Evolutionary conservation across 2,113 vertebrate species (phyloP).

Genomic region (Callorhinus ursinus): DNA sequence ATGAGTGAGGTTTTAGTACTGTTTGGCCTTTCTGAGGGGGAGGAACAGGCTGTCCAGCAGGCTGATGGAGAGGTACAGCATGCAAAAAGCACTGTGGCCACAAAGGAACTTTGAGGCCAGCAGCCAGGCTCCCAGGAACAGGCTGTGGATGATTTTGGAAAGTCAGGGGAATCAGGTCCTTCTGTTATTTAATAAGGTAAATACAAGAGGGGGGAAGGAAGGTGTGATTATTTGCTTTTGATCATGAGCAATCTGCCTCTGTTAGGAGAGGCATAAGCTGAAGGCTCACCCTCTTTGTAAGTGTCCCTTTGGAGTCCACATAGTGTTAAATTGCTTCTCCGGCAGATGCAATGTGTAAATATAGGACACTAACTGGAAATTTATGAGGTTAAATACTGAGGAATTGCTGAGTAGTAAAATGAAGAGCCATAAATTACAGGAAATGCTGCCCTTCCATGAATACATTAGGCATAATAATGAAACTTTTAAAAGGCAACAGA

Average conservation of each 20-base stretch:
- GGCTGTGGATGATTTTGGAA: not conserved
- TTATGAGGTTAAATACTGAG: conserved; percentile 71
- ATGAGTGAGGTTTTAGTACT: conserved; percentile 48
- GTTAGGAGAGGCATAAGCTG: not conserved
- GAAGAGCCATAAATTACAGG: conserved; percentile 74
- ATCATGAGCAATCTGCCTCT: not conserved
- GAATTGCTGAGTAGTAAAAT: conserved; percentile 76
- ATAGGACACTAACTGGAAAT: conserved; percentile 76
- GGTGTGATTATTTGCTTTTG: conserved; percentile 25
- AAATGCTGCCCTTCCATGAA: conserved; percentile 69
- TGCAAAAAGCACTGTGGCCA: not conserved
- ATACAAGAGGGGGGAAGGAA: not conserved
- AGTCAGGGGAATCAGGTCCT: not conserved
- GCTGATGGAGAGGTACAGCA: not conserved
- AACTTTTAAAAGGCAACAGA: conserved; percentile 51
- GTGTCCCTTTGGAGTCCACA: not conserved
- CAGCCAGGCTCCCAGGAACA: not conserved
- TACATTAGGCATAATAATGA: conserved; percentile 76
- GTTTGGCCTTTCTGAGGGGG: not conserved
- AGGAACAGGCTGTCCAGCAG: not conserved
- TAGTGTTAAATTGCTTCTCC: conserved; percentile 30
- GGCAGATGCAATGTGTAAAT: conserved; percentile 67
- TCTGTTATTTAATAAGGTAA: conserved; percentile 40
- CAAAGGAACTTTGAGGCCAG: not conserved
- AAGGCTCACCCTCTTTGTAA: not conserved